Percentiles rank a stretch among this genome's conserved stretches.
Conservation (phyloP, 2,113 vertebrate species). For the Dicentrarchus labrax region DNA sequence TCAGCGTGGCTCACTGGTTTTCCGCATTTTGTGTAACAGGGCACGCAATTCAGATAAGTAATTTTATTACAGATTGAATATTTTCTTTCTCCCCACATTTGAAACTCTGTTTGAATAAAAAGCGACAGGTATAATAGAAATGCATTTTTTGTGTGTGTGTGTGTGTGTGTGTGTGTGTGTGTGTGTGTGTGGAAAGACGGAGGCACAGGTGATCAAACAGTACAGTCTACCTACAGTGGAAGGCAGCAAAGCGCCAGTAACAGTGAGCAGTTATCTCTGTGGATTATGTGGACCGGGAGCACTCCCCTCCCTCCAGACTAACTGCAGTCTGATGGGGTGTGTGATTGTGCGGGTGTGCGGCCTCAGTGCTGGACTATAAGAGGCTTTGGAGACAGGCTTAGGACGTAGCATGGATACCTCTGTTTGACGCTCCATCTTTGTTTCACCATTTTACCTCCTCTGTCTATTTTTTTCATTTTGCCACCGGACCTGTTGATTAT, state of each 20-base stretch:
- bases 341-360: slow-evolving; percentile 43
- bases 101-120: too few relatives aligned
- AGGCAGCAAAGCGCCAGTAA: slow-evolving; percentile 1
- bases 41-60: too few relatives aligned
- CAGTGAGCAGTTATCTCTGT: slow-evolving; percentile 11
- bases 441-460: background rate
- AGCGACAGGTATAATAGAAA: too few relatives aligned
- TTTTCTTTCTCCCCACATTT: too few relatives aligned
- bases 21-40: too few relatives aligned
- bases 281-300: slow-evolving; percentile 35
- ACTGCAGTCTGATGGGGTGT: slow-evolving; percentile 14
- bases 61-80: too few relatives aligned
- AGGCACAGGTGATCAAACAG: background rate
- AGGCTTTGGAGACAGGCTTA: slow-evolving; percentile 59
- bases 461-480: background rate
- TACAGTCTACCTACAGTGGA: background rate
- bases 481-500: slow-evolving; percentile 14
- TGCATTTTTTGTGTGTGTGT: too few relatives aligned
- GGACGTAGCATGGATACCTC: slow-evolving; percentile 8
- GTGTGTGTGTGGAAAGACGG: too few relatives aligned
- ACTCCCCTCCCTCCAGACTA: background rate
- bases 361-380: slow-evolving; percentile 64
- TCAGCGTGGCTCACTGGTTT: too few relatives aligned
- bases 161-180: too few relatives aligned
- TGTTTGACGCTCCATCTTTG: slow-evolving; percentile 23